phyloP scores from a whole-genome alignment of 2,113 vertebrate species.

The Pteruthius melanotis region DNA sequence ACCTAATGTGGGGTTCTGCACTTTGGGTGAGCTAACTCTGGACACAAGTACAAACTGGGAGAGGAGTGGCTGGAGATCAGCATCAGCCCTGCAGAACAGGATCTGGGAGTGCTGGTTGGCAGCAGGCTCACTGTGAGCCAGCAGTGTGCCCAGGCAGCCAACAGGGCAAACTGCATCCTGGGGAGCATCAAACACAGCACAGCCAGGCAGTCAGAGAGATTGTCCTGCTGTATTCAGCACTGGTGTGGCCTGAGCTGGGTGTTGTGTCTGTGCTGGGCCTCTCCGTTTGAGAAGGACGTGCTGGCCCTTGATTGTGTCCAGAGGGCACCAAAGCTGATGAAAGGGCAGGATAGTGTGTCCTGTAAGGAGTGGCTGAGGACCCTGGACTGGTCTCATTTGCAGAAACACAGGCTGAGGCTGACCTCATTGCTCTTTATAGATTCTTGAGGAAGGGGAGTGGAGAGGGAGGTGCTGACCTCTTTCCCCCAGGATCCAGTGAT shows the following conservation, averaged over 20 bases:
- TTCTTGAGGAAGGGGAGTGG: background rate
- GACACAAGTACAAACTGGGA: background rate
- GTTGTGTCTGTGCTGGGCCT: background rate
- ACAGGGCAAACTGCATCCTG: accelerated
- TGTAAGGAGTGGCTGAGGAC: background rate
- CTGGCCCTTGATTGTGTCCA: background rate
- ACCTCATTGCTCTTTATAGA: background rate
- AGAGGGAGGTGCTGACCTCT: background rate
- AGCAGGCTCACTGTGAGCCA: background rate
- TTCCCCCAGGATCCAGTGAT: background rate
- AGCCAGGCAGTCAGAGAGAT: accelerated
- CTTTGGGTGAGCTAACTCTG: background rate
- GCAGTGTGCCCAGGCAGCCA: background rate
- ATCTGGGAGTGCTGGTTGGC: accelerated
- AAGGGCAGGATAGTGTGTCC: background rate
- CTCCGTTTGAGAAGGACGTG: accelerated
- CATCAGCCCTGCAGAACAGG: background rate
- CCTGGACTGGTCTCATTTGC: background rate
- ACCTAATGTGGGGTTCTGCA: background rate
- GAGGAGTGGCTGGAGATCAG: background rate
- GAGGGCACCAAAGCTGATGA: background rate
- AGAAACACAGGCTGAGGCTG: background rate
- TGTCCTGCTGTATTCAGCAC: accelerated
- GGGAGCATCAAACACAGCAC: background rate
- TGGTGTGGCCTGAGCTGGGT: background rate